These are phyloP conservation scores for Heteromurus nitidus DNA, from an alignment of 2,888 invertebrate species.

Conservation along the genomic window DNA sequence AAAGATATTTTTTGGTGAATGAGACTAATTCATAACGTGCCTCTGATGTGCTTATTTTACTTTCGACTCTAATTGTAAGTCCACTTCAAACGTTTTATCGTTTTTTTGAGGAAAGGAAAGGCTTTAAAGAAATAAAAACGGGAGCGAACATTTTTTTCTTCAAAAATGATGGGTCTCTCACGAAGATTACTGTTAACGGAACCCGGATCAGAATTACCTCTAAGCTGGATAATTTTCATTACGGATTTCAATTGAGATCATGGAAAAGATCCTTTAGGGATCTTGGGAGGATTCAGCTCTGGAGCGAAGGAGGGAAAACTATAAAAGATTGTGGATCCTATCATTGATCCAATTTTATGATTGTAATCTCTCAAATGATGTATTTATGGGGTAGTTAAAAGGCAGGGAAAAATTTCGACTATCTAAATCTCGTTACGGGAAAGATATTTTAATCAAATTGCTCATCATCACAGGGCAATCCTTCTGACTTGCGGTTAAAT, in stretches of 20 bases:
- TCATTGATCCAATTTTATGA: conserved; percentile 1
- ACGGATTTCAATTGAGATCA: not conserved
- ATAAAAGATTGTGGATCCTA: not conserved
- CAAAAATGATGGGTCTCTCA: too few relatives aligned
- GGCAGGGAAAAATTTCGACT: not conserved
- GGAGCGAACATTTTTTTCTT: too few relatives aligned
- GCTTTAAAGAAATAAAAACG: too few relatives aligned
- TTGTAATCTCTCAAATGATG: conserved; percentile 14
- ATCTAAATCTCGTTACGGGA: conserved; percentile 5
- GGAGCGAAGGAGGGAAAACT: not conserved
- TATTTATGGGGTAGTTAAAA: conserved; percentile 20
- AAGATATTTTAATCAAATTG: not conserved
- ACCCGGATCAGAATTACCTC: not conserved
- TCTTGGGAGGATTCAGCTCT: not conserved
- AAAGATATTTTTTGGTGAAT: too few relatives aligned
- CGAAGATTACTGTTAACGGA: too few relatives aligned
- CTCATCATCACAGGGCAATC: not conserved
- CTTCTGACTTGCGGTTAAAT: not conserved
- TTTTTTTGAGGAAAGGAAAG: too few relatives aligned
- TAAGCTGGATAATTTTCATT: not conserved
- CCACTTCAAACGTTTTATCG: not conserved
- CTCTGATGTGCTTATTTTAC: too few relatives aligned
- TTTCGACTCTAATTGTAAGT: not conserved
- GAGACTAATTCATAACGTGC: too few relatives aligned
- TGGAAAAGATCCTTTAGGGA: not conserved